Evolutionary conservation across 2,113 vertebrate genomes (phyloP), one percentile per base, ranked within the genome.

Genomic region (Tylochromis polylepis): DNA sequence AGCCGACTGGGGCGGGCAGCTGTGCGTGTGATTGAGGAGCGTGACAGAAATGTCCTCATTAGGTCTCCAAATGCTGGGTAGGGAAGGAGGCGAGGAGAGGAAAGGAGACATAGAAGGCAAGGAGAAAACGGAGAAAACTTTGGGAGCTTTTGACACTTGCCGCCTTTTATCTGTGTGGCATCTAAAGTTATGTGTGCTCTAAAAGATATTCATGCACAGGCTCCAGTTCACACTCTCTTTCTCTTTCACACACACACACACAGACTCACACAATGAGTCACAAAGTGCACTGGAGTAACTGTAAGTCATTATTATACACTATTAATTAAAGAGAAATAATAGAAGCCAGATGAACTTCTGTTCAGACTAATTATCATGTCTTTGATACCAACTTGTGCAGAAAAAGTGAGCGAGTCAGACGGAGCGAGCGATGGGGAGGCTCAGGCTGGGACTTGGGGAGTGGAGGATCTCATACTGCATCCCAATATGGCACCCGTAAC

Each of bases 41-140:
- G 92, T 96, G 96, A 96, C 96, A 96, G 96, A 95, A 96, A 96
- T 95, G 95, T 96, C 95, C 96, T 96, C 95, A 96, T 97, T 97
- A 96, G 95, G 94, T 94, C 93, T 94, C 92, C 92, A 95, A 95
- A 96, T 92, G 92, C 84, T 83, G 93, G 82, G 91, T 95, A 94
- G 95, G 94, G 93, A 89, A 81, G 56, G 84, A 83, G 79, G 85
- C 81, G 81, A 82, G 86, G 60, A 81, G 84, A 67, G 56, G 83
- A 84, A 82, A 79, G 65, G 85, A 70, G 80, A 81, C 86, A 81
- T 10, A 59, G 82, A 81, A 82, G 65, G 89, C 31, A 18, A 78
- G 87, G 75, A 79, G 81, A 81, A 87, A 78, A 77, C 6, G 77
- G 77, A 89, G 90, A 94, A 95, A 95, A 96, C 95, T 96, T 95